phyloP scores from a whole-genome alignment of 1,140 invertebrate genomes.

The Hycleus phaleratus region DNA sequence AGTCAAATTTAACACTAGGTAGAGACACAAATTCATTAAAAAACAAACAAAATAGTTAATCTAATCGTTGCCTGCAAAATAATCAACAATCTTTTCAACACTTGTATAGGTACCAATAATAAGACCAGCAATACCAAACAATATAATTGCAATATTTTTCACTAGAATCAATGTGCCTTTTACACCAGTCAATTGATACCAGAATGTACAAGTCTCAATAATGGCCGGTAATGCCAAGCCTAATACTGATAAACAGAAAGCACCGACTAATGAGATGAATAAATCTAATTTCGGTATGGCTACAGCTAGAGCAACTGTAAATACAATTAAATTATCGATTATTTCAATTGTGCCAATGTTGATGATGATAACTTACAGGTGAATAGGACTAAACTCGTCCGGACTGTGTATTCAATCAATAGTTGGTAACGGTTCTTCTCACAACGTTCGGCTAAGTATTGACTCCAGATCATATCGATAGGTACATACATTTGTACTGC shows the following conservation, averaged over 20 bases:
- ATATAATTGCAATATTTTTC: slow-evolving; percentile 64
- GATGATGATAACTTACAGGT: slow-evolving; percentile 34
- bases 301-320: slow-evolving; percentile 65
- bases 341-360: background rate
- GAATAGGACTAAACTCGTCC: slow-evolving; percentile 22
- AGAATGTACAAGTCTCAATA: slow-evolving; percentile 62
- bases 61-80: slow-evolving; percentile 13
- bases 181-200: slow-evolving; percentile 48
- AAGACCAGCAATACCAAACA: slow-evolving; percentile 59
- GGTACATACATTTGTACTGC: slow-evolving; percentile 83
- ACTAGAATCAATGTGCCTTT: slow-evolving; percentile 41
- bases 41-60: background rate
- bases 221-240: slow-evolving; percentile 83
- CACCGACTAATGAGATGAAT: slow-evolving; percentile 85
- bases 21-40: too few relatives aligned
- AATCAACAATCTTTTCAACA: slow-evolving; percentile 47
- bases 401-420: slow-evolving; percentile 33
- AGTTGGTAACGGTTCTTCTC: slow-evolving; percentile 52
- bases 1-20: too few relatives aligned
- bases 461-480: slow-evolving; percentile 88
- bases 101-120: slow-evolving; percentile 65
- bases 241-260: slow-evolving; percentile 73
- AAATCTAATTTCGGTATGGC: slow-evolving; percentile 75
- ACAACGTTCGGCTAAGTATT: slow-evolving; percentile 43
- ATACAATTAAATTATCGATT: background rate